Percentiles rank a stretch among this genome's conserved stretches.
These are phyloP conservation scores for Drosophila neonasuta DNA, from an alignment of 2,888 invertebrate genomes.

Conservation along the genomic window DNA sequence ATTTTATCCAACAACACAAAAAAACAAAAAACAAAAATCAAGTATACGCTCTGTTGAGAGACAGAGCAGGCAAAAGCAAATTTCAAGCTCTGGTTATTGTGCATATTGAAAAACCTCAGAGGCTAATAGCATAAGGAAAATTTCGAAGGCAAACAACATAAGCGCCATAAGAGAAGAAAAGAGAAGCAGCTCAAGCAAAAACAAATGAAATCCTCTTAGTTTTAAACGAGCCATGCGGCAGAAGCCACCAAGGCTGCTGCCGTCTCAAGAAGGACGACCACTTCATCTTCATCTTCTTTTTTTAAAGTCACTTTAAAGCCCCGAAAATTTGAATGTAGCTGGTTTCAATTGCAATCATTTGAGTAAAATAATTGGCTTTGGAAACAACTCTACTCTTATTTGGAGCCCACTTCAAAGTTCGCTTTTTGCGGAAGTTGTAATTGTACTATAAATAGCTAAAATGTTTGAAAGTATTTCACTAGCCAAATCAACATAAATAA, in stretches of 20 bases:
- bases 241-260: neutral
- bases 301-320: conserved; percentile 47
- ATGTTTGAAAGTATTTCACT: conserved; percentile 23
- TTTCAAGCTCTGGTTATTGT: conserved; percentile 44
- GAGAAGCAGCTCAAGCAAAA: conserved; percentile 41
- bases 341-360: neutral
- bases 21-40: conserved; percentile 6
- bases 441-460: conserved; percentile 21
- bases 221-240: conserved; percentile 19
- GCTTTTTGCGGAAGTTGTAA: conserved; percentile 50
- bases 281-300: conserved; percentile 1
- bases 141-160: conserved; percentile 58
- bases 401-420: conserved; percentile 37
- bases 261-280: neutral
- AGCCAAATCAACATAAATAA: conserved; percentile 42
- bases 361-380: conserved; percentile 8
- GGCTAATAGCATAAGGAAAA: conserved; percentile 53
- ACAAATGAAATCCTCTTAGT: conserved; percentile 68
- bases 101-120: conserved; percentile 37
- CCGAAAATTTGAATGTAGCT: neutral
- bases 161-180: conserved; percentile 36
- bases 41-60: conserved; percentile 9
- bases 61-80: conserved; percentile 11
- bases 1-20: conserved; percentile 5
- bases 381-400: conserved; percentile 18